Evolutionary conservation across 2,888 invertebrate species (phyloP).

Genomic region (Dicyrtomina minuta): DNA sequence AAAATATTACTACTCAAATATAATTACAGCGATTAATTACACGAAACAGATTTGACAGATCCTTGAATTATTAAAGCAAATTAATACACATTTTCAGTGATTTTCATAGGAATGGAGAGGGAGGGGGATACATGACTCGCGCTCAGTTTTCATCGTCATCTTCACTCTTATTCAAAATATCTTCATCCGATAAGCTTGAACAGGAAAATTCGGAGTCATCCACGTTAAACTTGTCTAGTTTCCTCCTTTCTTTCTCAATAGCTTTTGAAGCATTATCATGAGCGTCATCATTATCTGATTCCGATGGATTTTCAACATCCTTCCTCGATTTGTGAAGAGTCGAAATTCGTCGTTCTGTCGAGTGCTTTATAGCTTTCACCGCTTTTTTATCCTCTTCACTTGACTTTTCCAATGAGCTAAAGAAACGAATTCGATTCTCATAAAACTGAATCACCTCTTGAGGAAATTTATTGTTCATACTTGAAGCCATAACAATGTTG

Average conservation of each 20-base stretch:
- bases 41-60: too few relatives aligned
- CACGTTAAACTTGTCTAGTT: conserved; percentile 7
- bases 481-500: not conserved
- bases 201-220: conserved; percentile 6
- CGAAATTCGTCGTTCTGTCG: conserved; percentile 8
- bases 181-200: too few relatives aligned
- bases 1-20: too few relatives aligned
- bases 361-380: not conserved
- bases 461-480: conserved; percentile 4
- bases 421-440: not conserved
- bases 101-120: too few relatives aligned
- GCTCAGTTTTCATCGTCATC: too few relatives aligned
- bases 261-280: conserved; percentile 4
- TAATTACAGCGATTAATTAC: too few relatives aligned
- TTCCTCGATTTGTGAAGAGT: not conserved
- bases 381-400: not conserved
- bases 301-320: not conserved
- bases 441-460: conserved; percentile 22
- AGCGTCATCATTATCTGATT: not conserved
- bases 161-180: too few relatives aligned
- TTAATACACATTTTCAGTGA: too few relatives aligned
- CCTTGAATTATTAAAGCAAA: too few relatives aligned
- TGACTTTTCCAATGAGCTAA: not conserved
- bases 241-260: not conserved
- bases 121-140: too few relatives aligned